Percentiles rank a stretch among this genome's conserved stretches.
Conservation (phyloP, 2,888 invertebrate species). For the Nemoura dubitans region DNA sequence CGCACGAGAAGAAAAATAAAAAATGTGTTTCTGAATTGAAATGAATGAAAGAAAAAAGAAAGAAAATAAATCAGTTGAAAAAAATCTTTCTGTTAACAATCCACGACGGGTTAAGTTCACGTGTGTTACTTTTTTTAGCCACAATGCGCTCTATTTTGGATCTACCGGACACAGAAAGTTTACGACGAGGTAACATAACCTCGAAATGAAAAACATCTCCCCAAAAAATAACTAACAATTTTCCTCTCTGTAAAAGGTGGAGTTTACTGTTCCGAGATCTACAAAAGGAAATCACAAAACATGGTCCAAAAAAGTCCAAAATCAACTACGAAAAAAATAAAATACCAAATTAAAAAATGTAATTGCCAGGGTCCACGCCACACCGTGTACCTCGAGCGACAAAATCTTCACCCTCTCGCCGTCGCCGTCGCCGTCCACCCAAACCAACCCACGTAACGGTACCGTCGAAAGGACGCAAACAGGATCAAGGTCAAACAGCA, state of each 20-base stretch:
- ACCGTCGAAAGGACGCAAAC: too few relatives aligned
- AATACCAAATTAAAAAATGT: slow-evolving; percentile 40
- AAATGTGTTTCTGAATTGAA: background rate
- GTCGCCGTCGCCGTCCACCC: slow-evolving; percentile 17
- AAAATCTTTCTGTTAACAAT: background rate
- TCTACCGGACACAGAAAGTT: background rate
- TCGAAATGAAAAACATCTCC: background rate
- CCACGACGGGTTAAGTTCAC: background rate
- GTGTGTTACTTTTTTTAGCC: background rate
- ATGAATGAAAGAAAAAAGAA: background rate
- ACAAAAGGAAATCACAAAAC: slow-evolving; percentile 12
- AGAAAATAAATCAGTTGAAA: too few relatives aligned
- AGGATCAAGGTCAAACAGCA: too few relatives aligned
- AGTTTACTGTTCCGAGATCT: slow-evolving; percentile 62
- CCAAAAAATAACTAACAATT: background rate
- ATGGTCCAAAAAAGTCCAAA: slow-evolving; percentile 17
- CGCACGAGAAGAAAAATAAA: background rate
- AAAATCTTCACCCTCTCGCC: slow-evolving; percentile 32
- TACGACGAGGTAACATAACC: background rate
- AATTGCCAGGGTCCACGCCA: background rate
- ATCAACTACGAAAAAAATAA: slow-evolving; percentile 47
- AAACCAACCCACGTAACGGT: background rate
- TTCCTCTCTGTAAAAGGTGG: slow-evolving; percentile 59
- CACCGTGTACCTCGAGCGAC: background rate
- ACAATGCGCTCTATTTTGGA: background rate